Percentiles rank a stretch among this genome's conserved stretches.
Conservation (phyloP, 2,888 invertebrate genomes). For the Bimastos eiseni region DNA sequence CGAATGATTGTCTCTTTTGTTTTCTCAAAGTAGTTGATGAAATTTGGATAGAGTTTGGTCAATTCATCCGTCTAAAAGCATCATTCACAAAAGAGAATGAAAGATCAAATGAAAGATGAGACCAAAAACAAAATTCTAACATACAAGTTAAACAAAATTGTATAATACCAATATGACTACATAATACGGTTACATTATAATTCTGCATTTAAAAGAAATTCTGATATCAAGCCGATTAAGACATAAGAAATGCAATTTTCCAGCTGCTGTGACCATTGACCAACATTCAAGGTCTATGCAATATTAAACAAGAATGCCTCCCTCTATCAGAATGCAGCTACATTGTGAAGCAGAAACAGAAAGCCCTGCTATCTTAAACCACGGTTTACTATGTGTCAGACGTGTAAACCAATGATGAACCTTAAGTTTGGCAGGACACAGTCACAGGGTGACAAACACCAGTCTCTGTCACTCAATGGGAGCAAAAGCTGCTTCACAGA, state of each 20-base stretch:
- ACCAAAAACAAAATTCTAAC: not conserved
- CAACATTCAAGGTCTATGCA: not conserved
- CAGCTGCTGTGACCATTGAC: not conserved
- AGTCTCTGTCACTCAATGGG: too few species aligned
- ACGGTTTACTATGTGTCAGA: too few species aligned
- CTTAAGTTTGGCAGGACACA: too few species aligned
- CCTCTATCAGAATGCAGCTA: too few species aligned
- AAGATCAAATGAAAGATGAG: not conserved
- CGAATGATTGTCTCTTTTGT: conserved; percentile 88
- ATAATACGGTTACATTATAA: not conserved
- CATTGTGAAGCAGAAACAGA: too few species aligned
- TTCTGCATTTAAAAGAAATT: not conserved
- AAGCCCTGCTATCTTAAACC: too few species aligned
- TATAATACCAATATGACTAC: not conserved
- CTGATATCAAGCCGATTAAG: not conserved
- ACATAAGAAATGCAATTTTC: not conserved
- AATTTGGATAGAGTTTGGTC: conserved; percentile 92
- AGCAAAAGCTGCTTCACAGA: too few species aligned
- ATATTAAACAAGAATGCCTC: too few species aligned
- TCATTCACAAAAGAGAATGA: not conserved
- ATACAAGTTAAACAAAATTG: not conserved
- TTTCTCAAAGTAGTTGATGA: conserved; percentile 96
- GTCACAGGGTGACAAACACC: too few species aligned
- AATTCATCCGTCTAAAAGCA: conserved; percentile 74
- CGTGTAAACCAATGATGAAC: too few species aligned